A percentile compares a stretch with the other conserved stretches of the same genome.
Conservation (phyloP, 2,888 invertebrate species). For the Macrosoma leucophasiata region DNA sequence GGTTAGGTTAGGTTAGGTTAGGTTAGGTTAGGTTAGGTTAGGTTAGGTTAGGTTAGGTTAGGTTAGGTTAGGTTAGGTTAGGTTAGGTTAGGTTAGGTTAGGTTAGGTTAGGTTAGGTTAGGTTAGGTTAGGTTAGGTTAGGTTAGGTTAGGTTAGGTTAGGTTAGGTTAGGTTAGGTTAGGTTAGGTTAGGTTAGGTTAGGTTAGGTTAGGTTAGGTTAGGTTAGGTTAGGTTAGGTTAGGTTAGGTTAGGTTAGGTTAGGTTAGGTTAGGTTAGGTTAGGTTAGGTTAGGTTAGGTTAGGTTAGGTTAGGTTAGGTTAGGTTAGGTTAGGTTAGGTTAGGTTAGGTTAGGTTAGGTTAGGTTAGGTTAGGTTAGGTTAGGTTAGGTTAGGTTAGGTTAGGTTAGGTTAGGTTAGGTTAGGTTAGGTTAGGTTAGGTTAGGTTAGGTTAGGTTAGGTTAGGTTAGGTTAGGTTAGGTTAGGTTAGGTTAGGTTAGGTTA, state of each 20-base stretch:
- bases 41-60: constrained; percentile 11
- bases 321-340: constrained; percentile 5
- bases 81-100: constrained; percentile 12
- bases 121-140: constrained; percentile 4
- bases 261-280: constrained; percentile 5
- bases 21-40: constrained; percentile 10
- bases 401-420: constrained; percentile 1
- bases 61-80: constrained; percentile 11
- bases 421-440: constrained; percentile 2
- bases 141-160: constrained; percentile 4
- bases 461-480: constrained; percentile 2
- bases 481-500: constrained; percentile 1
- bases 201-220: constrained; percentile 5
- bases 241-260: constrained; percentile 5
- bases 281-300: constrained; percentile 5
- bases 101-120: constrained; percentile 5
- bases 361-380: background rate
- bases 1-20: constrained; percentile 14
- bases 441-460: constrained; percentile 1
- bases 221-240: constrained; percentile 5
- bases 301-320: constrained; percentile 5
- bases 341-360: constrained; percentile 5
- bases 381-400: background rate
- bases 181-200: constrained; percentile 6
- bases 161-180: constrained; percentile 6